These are phyloP conservation scores for Phrynocephalus versicolor DNA, from an alignment of 2,113 vertebrate genomes.

Conservation along the genomic window DNA sequence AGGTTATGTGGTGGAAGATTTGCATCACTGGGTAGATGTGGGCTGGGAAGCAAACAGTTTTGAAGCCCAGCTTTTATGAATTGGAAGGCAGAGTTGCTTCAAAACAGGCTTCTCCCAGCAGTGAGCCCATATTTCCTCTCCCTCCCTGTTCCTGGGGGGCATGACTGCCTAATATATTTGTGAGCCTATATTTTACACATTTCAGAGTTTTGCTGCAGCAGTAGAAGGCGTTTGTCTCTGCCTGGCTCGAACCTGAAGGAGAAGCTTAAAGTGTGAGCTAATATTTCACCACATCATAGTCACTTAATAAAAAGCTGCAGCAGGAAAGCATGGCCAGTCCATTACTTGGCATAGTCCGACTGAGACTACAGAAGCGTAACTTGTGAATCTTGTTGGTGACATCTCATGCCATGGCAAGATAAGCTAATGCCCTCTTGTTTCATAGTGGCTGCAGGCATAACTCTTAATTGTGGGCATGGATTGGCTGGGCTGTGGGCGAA, in stretches of 20 bases:
- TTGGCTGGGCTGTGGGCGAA: not conserved
- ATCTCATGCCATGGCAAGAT: not conserved
- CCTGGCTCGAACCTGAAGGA: not conserved
- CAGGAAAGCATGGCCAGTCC: constrained; percentile 4
- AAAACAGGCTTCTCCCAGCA: not conserved
- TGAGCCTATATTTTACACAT: not conserved
- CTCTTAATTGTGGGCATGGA: not conserved
- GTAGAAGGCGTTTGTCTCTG: accelerated
- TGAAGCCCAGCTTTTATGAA: accelerated
- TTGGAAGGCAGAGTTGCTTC: not conserved
- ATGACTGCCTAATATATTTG: not conserved
- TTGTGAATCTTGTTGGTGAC: not conserved
- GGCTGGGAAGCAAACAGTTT: accelerated
- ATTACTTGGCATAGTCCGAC: not conserved
- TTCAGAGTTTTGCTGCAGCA: not conserved
- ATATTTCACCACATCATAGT: not conserved
- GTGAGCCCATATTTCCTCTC: not conserved
- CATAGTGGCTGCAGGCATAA: not conserved
- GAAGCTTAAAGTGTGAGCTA: not conserved
- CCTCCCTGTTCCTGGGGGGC: not conserved
- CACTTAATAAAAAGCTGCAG: not conserved
- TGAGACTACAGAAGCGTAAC: not conserved
- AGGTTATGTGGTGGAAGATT: accelerated
- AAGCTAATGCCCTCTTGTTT: not conserved
- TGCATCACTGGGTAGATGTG: accelerated